These are phyloP conservation scores for Corydoras maculifer DNA, from an alignment of 2,113 vertebrate species.

Conservation along the genomic window DNA sequence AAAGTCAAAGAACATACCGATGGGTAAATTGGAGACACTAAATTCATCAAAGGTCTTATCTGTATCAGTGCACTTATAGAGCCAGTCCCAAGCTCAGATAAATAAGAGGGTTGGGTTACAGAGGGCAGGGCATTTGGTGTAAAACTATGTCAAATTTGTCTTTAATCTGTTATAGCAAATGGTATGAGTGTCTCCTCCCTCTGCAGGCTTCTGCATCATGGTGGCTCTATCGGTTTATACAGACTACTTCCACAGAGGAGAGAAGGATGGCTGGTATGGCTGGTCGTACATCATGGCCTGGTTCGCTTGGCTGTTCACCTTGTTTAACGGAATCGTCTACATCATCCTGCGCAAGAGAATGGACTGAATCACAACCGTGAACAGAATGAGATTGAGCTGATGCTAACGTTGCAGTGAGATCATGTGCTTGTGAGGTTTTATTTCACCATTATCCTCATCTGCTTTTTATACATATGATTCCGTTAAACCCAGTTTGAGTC, in stretches of 20 bases:
- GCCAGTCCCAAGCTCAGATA: no score
- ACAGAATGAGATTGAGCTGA: constrained; percentile 3
- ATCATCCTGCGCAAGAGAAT: constrained; percentile 85
- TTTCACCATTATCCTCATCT: background rate
- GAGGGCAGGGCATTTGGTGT: no score
- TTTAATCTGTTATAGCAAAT: no score
- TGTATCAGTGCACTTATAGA: no score
- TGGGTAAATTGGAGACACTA: no score
- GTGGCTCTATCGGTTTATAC: constrained; percentile 87
- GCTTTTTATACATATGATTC: background rate
- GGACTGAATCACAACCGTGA: constrained; percentile 44
- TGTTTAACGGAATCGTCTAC: constrained; percentile 85
- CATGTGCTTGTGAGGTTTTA: background rate
- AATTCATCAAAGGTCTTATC: no score
- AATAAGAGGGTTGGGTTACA: no score
- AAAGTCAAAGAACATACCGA: no score
- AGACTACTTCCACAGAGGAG: constrained; percentile 65
- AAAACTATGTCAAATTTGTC: no score
- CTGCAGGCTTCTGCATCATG: constrained; percentile 85
- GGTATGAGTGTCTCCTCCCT: constrained; percentile 51
- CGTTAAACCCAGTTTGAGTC: background rate
- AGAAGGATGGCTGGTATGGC: constrained; percentile 69
- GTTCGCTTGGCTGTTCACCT: constrained; percentile 83
- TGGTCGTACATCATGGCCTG: constrained; percentile 89
- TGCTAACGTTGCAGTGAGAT: constrained; percentile 2